Conservation (phyloP, 2,888 invertebrate genomes). For the Sinohyriopsis cumingii region DNA sequence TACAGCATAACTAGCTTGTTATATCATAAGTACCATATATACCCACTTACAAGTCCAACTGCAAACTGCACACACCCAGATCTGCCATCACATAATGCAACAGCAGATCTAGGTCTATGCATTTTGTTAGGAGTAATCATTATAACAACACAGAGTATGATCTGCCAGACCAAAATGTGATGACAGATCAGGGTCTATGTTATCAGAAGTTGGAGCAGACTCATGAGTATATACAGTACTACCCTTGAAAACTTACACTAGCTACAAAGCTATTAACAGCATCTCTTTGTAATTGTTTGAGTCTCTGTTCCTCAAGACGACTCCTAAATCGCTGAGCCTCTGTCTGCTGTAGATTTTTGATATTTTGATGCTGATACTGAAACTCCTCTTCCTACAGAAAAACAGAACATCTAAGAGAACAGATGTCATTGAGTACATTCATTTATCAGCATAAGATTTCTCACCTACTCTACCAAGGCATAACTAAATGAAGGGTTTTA, state of each 20-base stretch:
- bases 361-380: constrained; percentile 55
- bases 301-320: constrained; percentile 55
- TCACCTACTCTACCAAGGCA: background rate
- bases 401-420: background rate
- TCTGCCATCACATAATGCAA: too few species aligned
- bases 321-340: constrained; percentile 52
- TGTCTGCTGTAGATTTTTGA: constrained; percentile 54
- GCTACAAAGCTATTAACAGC: constrained; percentile 66
- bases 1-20: too few species aligned
- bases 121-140: background rate
- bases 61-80: too few species aligned
- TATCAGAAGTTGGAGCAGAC: too few species aligned
- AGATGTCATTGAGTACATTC: background rate
- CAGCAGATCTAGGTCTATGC: background rate
- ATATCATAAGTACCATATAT: too few species aligned
- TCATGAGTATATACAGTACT: too few species aligned
- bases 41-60: too few species aligned
- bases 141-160: background rate
- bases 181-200: background rate
- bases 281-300: constrained; percentile 62
- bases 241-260: constrained; percentile 41
- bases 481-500: too few species aligned
- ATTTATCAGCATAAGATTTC: background rate
- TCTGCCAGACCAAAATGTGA: background rate
- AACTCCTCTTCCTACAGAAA: constrained; percentile 66